Base-by-base conservation (phyloP, 2,797 vertebrate species). In the Meriones psammophilus region DNA sequence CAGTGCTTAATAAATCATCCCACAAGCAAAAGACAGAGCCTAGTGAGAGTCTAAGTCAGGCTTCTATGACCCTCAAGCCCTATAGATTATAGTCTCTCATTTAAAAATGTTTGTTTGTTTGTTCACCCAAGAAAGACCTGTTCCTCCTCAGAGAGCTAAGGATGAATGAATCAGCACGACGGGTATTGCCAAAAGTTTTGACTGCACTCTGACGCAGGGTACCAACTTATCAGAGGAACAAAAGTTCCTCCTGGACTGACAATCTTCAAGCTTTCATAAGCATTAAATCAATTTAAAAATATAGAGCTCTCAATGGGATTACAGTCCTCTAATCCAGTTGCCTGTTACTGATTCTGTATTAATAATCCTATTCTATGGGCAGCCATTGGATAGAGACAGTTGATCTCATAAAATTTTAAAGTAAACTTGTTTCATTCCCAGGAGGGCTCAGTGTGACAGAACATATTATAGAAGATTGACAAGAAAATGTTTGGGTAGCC, bases 291-390 rank as follows among this genome's bases (percentile, higher is more conserved):
- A 4, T 97, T 98, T 92, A 91, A 93, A 96, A 97, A 97, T 97
- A 96, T 73, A 26, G 96, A 97, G 87, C 64, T 93, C 96, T 97
- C 83, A 4, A 96, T 85, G 94, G 97, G 98, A 98, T 98, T 97
- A 98, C 94, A 97, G 84, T 95, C 76, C 88, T 22, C 50, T 97
- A 97, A 98, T 93, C 97, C 1, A 66, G 96, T 98, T 97, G 92
- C 50, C 97, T 96, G 94, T 96, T 98, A 98, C 98, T 98, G 98
- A 98, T 97, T 98, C 97, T 97, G 97, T 98, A 98, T 98, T 98
- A 98, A 98, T 98, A 98, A 98, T 98, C 94, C 91, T 46, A 97
- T 93, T 96, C 85, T 91, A 77, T 95, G 97, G 96, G 95, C 81
- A 20, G 92, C 90, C 97, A 96, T 94, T 98, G 98, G 94, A 98